Base-by-base conservation (phyloP, 2,113 vertebrate genomes). In the Chloropsis cyanopogon region DNA sequence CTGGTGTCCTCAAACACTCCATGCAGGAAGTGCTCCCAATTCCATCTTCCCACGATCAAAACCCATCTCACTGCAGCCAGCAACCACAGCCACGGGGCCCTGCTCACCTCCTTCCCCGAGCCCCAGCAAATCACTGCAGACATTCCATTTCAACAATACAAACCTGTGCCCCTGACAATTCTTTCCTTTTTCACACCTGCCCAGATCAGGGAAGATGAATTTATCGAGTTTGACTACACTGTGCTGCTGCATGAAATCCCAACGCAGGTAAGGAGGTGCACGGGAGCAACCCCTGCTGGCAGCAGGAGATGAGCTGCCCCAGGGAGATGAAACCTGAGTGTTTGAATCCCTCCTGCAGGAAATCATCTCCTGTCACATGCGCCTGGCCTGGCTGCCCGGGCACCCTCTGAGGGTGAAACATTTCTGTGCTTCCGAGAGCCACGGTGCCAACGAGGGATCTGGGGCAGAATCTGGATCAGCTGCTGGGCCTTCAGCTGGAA, bases 191-290 rank as follows among this genome's bases (percentile, higher is more conserved):
- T 66, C 3, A 8, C 37, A 46, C 91, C 7, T 31, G 24, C n/a
- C 82, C 85, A 98, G 98, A 71, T 94, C 37, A 96, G 93, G 16
- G 57, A 80, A 11, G 96, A 96, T 15, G 89, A 93, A 24, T 78
- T 86, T 3, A 20, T 96, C 10, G 97, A 98, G 29, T 98, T 98
- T 88, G 96, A 97, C 82, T 98, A 96, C 35, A 96, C 57, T 0
- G 69, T 97, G 56, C 84, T 97, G 4, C 97, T 98, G 63, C 97
- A 97, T 4, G 97, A 98, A 87, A 90, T 96, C 3, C 95, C 94
- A 21, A 98, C 96, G 14, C 97, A 98, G 98, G 98, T 98, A 97
- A 97, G 93, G 84, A 24, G 15, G 46, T 14, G 7, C 14, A 13
- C 0, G 37, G 2, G 3, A 10, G 1, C 3, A 72, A 7, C 1